Percentiles rank a stretch among this genome's conserved stretches.
phyloP scores from a whole-genome alignment of 2,113 vertebrate species.

The Tragulus kanchil region DNA sequence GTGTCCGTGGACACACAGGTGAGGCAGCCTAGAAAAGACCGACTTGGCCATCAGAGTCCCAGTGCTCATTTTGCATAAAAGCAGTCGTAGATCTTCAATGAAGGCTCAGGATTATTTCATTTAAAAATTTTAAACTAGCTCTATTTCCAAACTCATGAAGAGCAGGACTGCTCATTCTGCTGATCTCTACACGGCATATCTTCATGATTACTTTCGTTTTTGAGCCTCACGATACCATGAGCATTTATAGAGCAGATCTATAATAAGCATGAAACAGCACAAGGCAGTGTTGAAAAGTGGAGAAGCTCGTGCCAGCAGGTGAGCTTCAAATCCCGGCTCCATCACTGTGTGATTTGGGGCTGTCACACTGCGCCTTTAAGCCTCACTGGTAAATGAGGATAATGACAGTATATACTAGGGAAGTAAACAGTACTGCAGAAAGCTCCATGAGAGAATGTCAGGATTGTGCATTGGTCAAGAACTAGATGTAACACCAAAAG shows the following conservation, averaged over 20 bases:
- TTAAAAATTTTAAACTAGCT: not conserved
- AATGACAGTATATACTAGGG: too few relatives aligned
- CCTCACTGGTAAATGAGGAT: not conserved
- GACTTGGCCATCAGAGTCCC: rapidly evolving
- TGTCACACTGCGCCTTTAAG: not conserved
- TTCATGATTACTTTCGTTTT: rapidly evolving
- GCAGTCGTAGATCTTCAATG: not conserved
- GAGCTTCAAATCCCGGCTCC: not conserved
- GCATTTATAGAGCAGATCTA: rapidly evolving
- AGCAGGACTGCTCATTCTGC: rapidly evolving
- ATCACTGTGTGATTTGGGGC: too few relatives aligned
- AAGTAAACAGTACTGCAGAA: not conserved
- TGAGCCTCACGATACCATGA: rapidly evolving
- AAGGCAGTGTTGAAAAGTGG: rapidly evolving
- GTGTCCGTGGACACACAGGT: too few relatives aligned
- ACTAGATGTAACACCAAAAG: not conserved
- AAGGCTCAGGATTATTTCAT: not conserved
- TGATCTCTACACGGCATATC: not conserved
- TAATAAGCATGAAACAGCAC: rapidly evolving
- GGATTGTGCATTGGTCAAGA: not conserved
- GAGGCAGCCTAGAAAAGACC: rapidly evolving
- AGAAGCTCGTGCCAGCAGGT: rapidly evolving
- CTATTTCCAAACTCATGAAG: not conserved
- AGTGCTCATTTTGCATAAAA: rapidly evolving
- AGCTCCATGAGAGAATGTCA: not conserved